Evolutionary conservation across 1,140 invertebrate genomes (phyloP).

Genomic region (Bilobella aurantiaca): DNA sequence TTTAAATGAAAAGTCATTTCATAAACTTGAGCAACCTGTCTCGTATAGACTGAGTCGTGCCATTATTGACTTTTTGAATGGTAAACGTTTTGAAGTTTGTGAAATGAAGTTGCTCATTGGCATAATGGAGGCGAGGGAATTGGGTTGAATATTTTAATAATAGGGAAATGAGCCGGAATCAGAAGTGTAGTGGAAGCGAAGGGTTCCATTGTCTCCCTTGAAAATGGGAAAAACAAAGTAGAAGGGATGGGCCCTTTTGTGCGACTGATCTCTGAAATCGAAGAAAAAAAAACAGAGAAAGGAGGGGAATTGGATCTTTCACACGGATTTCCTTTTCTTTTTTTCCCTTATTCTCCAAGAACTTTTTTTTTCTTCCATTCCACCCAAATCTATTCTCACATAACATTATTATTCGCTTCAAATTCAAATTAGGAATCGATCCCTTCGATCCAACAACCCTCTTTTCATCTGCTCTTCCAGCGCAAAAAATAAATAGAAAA

Average conservation of each 20-base stretch:
- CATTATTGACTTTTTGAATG: too few relatives aligned
- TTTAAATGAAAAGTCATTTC: too few relatives aligned
- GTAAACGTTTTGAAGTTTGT: too few relatives aligned
- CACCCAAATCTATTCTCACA: slow-evolving; percentile 3
- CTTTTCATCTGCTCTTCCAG: neutral
- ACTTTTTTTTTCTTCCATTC: neutral
- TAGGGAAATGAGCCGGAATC: neutral
- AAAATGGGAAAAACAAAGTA: neutral
- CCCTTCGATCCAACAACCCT: neutral
- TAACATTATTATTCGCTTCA: slow-evolving; percentile 7
- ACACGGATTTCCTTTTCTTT: neutral
- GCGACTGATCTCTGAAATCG: neutral
- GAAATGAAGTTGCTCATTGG: too few relatives aligned
- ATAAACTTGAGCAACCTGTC: too few relatives aligned
- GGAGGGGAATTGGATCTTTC: neutral
- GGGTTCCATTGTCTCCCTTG: neutral
- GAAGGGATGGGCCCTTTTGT: neutral
- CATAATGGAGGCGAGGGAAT: neutral
- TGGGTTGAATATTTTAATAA: neutral
- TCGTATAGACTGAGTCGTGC: too few relatives aligned
- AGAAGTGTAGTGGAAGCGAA: neutral
- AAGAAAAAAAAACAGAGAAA: neutral
- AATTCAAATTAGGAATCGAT: slow-evolving; percentile 8
- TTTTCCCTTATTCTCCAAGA: neutral
- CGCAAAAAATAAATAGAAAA: neutral